A percentile compares a stretch with the other conserved stretches of the same genome.
Evolutionary conservation across 2,113 vertebrate species (phyloP).

Genomic region (Leucoraja erinaceus): DNA sequence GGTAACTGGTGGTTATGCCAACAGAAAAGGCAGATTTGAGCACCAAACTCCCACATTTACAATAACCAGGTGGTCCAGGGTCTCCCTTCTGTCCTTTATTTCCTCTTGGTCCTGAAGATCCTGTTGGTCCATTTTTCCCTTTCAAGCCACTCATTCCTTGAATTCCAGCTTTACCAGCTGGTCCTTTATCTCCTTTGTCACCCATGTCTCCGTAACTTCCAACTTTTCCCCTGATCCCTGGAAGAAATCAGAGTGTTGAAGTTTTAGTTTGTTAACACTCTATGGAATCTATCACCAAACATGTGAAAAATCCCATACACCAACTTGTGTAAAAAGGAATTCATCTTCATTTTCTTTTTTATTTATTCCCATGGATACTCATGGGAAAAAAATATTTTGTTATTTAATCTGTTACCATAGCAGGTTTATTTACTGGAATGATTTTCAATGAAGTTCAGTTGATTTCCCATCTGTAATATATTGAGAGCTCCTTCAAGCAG

Average conservation of each 20-base stretch:
- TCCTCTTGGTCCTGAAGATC: constrained; percentile 70
- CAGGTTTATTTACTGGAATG: background rate
- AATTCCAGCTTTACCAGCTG: constrained; percentile 80
- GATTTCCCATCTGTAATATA: background rate
- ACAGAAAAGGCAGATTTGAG: constrained; percentile 92
- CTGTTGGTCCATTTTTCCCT: constrained; percentile 66
- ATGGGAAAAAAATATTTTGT: background rate
- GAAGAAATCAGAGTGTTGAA: constrained; percentile 47
- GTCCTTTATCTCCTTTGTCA: constrained; percentile 78
- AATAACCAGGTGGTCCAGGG: constrained; percentile 69
- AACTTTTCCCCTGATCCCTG: constrained; percentile 81
- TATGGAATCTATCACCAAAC: background rate
- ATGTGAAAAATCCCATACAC: background rate
- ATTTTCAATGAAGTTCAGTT: background rate
- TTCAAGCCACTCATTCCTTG: constrained; percentile 62
- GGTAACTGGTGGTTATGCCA: constrained; percentile 93
- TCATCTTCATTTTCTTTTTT: background rate
- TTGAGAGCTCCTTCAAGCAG: background rate
- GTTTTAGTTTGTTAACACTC: background rate
- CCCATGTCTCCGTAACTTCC: constrained; percentile 78
- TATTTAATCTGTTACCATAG: background rate
- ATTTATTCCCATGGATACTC: background rate
- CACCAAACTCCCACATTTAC: constrained; percentile 81
- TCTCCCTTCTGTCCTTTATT: constrained; percentile 73
- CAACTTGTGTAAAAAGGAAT: background rate